Evolutionary conservation across 2,797 vertebrate genomes (phyloP).

Genomic region (Pantherophis vulpinus): DNA sequence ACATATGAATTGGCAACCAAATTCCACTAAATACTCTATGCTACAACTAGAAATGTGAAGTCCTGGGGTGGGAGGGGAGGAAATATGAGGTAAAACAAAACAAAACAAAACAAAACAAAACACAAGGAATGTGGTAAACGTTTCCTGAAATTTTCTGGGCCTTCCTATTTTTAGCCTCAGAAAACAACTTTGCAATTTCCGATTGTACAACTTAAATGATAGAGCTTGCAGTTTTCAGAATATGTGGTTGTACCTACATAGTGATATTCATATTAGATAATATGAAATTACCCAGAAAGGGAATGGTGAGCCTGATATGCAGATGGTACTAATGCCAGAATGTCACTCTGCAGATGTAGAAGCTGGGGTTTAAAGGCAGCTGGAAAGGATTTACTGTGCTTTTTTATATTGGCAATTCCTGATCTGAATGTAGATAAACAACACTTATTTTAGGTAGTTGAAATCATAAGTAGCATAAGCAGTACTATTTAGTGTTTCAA

Average conservation of each 20-base stretch:
- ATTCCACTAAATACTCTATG: not conserved
- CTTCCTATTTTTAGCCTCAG: not conserved
- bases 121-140: not conserved
- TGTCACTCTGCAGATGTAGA: not conserved
- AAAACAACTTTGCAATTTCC: not conserved
- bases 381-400: not conserved
- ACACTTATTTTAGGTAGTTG: not conserved
- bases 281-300: not conserved
- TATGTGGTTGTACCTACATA: not conserved
- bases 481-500: not conserved
- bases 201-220: not conserved
- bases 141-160: not conserved
- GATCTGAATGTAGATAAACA: not conserved
- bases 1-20: not conserved
- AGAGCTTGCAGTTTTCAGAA: not conserved
- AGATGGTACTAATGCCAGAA: not conserved
- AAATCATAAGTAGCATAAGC: not conserved
- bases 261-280: not conserved
- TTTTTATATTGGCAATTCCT: not conserved
- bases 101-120: not conserved
- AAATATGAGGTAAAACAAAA: not conserved
- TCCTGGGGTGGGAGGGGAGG: not conserved
- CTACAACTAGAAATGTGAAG: not conserved
- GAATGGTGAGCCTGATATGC: not conserved
- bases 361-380: not conserved